Base-by-base conservation (phyloP, 23 tunicate species). In the Phallusia fumigata region DNA sequence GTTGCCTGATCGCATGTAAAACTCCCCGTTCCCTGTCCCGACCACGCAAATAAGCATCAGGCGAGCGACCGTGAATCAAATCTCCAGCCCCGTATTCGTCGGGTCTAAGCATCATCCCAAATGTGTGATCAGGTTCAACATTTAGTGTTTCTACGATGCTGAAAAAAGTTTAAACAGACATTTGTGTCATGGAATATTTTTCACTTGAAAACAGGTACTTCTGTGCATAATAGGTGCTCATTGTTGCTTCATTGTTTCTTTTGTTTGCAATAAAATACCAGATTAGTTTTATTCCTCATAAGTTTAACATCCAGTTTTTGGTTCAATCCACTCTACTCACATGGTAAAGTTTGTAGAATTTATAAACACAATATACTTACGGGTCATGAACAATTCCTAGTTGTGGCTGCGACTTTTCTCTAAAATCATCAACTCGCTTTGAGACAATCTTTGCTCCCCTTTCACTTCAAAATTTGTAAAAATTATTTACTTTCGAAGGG, bases 51-150 rank as follows among this genome's bases (percentile, higher is more conserved):
- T 94, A 94, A 19, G 88, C 79, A 65, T 86, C 93, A 1, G 95
- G 94, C 0, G 94, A 89, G 15, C 98, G 86, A 52, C 90, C 90
- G 51, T 94, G 98, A 73, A 94, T 81, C 31, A 94, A 81, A 69
- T 94, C 98, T 11, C 98, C 98, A 30, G 98, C 98, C 22, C 98
- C 98, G 53, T 94, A 94, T 74, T 94, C 98, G 40, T 94, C 98
- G 31, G 98, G 98, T 18, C 98, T 88, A n/a, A 89, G 83, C 86
- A 94, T 86, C 64, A 89, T 84, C 12, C 98, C 98, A 65, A 89
- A 94, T 11, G 88, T 86, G 79, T 94, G 98, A 77, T 89, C 98
- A 40, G 86, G 32, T 0, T 87, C 79, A 19, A 94, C 94, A n/a
- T 89, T 89, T 21, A 87, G 77, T 30, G 91, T 86, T 24, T 89